Percentiles rank a stretch among this genome's conserved stretches.
Conservation (phyloP, 2,888 invertebrate species). For the Drosophila subquinaria region DNA sequence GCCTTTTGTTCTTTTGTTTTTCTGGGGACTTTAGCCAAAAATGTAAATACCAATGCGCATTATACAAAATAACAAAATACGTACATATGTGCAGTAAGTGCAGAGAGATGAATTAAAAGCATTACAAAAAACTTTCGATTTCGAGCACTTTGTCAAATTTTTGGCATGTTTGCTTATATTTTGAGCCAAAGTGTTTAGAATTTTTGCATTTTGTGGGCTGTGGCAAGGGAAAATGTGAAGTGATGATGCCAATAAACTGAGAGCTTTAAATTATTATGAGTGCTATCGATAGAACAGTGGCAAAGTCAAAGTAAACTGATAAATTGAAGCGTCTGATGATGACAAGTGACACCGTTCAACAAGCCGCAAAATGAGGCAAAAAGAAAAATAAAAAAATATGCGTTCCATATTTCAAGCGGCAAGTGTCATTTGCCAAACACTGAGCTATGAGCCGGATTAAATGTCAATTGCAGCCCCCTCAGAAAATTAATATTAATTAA, state of each 20-base stretch:
- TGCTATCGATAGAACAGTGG: constrained; percentile 4
- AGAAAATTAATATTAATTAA: constrained; percentile 25
- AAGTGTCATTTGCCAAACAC: constrained; percentile 47
- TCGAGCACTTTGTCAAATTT: constrained; percentile 60
- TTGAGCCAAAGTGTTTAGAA: constrained; percentile 32
- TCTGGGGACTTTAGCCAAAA: constrained; percentile 39
- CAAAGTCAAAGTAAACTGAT: constrained; percentile 20
- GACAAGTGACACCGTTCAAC: constrained; percentile 12
- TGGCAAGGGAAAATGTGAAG: constrained; percentile 1
- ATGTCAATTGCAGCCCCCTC: constrained; percentile 48
- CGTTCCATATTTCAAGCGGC: constrained; percentile 25
- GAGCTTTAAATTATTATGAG: constrained; percentile 12
- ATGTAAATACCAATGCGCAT: constrained; percentile 52
- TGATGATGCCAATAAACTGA: constrained; percentile 12
- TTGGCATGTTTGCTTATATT: constrained; percentile 63
- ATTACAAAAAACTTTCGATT: constrained; percentile 67
- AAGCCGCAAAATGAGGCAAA: constrained; percentile 15
- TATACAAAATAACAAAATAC: constrained; percentile 14
- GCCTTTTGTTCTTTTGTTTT: constrained; percentile 38
- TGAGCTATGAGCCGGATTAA: constrained; percentile 60
- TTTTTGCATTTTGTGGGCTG: constrained; percentile 15
- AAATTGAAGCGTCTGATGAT: constrained; percentile 22
- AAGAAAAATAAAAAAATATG: background rate
- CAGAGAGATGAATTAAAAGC: background rate
- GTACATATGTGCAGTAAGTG: background rate